These are phyloP conservation scores for Drosophila nigromelanica DNA, from an alignment of 1,140 invertebrate species.

Conservation along the genomic window DNA sequence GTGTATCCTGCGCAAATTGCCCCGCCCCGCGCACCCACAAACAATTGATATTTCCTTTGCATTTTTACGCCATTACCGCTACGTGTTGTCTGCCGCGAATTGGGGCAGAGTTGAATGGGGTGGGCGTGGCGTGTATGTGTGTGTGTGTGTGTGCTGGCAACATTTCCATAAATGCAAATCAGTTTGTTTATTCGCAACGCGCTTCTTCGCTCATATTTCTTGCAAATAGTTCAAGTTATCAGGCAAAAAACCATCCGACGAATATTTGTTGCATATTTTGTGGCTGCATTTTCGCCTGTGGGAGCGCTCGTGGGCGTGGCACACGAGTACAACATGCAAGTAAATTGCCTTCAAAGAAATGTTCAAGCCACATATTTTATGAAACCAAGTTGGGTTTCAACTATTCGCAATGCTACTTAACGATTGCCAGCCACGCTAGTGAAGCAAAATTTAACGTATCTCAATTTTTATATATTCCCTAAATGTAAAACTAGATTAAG, in stretches of 20 bases:
- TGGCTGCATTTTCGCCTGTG: constrained; percentile 9
- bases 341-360: constrained; percentile 31
- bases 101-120: not conserved
- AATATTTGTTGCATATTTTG: constrained; percentile 60
- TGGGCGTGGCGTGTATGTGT: constrained; percentile 23
- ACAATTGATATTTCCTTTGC: constrained; percentile 65
- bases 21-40: constrained; percentile 23
- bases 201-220: constrained; percentile 55
- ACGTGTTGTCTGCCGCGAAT: constrained; percentile 39
- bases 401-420: constrained; percentile 22
- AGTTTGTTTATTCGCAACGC: constrained; percentile 71
- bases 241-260: constrained; percentile 13
- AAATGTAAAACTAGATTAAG: no score
- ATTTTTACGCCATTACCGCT: constrained; percentile 70
- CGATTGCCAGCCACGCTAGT: constrained; percentile 13
- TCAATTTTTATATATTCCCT: not conserved
- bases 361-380: constrained; percentile 22
- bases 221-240: constrained; percentile 76
- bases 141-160: constrained; percentile 58
- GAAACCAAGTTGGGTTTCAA: constrained; percentile 5
- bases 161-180: constrained; percentile 81
- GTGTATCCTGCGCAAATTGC: constrained; percentile 23
- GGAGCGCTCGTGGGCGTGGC: not conserved
- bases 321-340: not conserved
- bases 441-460: not conserved